phyloP scores from a whole-genome alignment of 2,888 invertebrate species.

The Fragum fragum region DNA sequence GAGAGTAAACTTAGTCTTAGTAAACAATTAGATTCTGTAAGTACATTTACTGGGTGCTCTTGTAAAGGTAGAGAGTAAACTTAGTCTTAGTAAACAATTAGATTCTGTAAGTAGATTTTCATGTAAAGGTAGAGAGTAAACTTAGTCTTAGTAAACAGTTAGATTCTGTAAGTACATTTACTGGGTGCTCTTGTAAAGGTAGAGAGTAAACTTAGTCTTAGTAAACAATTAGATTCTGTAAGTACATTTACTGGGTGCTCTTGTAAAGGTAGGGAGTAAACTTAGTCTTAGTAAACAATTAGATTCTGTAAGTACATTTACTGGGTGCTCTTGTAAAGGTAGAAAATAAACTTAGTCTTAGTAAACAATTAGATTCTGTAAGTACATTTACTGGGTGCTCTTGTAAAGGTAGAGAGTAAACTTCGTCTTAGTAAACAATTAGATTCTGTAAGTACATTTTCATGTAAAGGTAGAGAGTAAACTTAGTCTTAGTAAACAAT shows the following conservation, averaged over 20 bases:
- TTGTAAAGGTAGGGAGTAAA: not conserved
- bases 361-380: not conserved
- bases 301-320: slow-evolving; percentile 16
- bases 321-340: slow-evolving; percentile 69
- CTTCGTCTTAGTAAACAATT: too few relatives aligned
- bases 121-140: slow-evolving; percentile 68
- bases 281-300: not conserved
- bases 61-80: too few relatives aligned
- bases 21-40: too few relatives aligned
- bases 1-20: too few relatives aligned
- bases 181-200: slow-evolving; percentile 89
- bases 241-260: slow-evolving; percentile 84
- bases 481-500: too few relatives aligned
- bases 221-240: slow-evolving; percentile 87
- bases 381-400: too few relatives aligned
- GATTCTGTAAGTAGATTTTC: too few relatives aligned
- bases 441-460: not conserved
- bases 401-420: not conserved
- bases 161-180: not conserved
- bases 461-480: not conserved
- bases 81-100: too few relatives aligned
- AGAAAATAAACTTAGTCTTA: not conserved
- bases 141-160: slow-evolving; percentile 88
- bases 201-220: slow-evolving; percentile 88
- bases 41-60: too few relatives aligned